phyloP scores from a whole-genome alignment of 35 echinoderm and acorn worm genomes.

The Ophioderma brevispina region DNA sequence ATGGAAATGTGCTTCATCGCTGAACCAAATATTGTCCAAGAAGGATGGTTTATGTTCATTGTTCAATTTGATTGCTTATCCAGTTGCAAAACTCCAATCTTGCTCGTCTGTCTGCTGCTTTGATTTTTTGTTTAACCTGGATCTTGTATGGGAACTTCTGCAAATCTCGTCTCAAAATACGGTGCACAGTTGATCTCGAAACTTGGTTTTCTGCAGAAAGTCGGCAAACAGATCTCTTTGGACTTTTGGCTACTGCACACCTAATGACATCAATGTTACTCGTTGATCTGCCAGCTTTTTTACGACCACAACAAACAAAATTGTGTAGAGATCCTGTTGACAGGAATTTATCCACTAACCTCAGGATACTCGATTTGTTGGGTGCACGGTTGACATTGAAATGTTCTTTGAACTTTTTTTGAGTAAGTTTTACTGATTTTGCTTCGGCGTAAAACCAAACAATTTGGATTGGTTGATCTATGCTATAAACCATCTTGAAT shows the following conservation, averaged over 20 bases:
- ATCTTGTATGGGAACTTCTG: background rate
- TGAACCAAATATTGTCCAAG: background rate
- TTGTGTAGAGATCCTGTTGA: background rate
- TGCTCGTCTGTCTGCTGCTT: background rate
- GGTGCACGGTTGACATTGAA: background rate
- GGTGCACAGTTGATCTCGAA: background rate
- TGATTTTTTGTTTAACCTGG: background rate
- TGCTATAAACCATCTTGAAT: no score
- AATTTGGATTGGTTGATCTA: background rate
- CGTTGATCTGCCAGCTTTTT: background rate
- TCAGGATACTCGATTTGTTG: background rate
- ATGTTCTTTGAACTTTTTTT: background rate
- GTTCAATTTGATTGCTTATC: background rate
- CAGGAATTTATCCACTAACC: background rate
- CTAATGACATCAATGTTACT: background rate
- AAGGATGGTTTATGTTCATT: background rate
- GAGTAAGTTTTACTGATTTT: background rate
- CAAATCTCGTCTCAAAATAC: background rate
- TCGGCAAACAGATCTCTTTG: background rate
- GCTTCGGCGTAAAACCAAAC: background rate
- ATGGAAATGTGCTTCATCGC: background rate
- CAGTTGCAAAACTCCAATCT: background rate
- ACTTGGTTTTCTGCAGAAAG: background rate
- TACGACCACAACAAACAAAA: background rate
- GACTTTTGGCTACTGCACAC: background rate